A percentile compares a stretch with the other conserved stretches of the same genome.
Conservation (phyloP, 2,888 invertebrate species). For the Bombyx huttoni region DNA sequence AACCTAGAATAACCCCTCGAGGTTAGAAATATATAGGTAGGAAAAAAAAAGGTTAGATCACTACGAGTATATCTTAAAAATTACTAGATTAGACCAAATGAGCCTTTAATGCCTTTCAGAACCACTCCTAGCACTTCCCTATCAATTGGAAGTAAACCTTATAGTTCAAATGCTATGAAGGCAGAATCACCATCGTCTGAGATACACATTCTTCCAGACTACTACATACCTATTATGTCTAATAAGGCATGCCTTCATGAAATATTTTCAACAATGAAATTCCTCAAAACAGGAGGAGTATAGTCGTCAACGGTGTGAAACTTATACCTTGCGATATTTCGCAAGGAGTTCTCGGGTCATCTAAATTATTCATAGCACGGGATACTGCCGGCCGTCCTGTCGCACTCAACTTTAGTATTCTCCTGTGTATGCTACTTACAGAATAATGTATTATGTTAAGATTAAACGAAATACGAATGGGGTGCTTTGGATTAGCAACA, state of each 20-base stretch:
- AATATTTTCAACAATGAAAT: background rate
- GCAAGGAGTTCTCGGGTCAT: conserved; percentile 18
- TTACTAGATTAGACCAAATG: too few species aligned
- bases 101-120: too few species aligned
- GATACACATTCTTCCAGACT: too few species aligned
- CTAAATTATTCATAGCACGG: conserved; percentile 38
- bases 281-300: background rate
- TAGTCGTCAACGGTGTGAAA: background rate
- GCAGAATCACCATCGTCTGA: too few species aligned
- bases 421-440: conserved; percentile 32
- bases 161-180: too few species aligned
- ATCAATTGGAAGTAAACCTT: too few species aligned
- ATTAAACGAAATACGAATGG: background rate
- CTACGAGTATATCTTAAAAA: too few species aligned
- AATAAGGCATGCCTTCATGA: background rate
- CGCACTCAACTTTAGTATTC: conserved; percentile 31
- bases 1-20: too few species aligned
- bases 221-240: background rate
- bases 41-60: too few species aligned
- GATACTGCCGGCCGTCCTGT: conserved; percentile 22
- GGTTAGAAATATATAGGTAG: too few species aligned
- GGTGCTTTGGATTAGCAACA: background rate
- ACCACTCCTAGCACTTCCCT: too few species aligned
- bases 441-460: conserved; percentile 34
- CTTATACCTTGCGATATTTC: conserved; percentile 16